Evolutionary conservation across 1,140 invertebrate genomes (phyloP), one percentile per base, ranked within the genome.

Genomic region (Hylyphantes graminicola): DNA sequence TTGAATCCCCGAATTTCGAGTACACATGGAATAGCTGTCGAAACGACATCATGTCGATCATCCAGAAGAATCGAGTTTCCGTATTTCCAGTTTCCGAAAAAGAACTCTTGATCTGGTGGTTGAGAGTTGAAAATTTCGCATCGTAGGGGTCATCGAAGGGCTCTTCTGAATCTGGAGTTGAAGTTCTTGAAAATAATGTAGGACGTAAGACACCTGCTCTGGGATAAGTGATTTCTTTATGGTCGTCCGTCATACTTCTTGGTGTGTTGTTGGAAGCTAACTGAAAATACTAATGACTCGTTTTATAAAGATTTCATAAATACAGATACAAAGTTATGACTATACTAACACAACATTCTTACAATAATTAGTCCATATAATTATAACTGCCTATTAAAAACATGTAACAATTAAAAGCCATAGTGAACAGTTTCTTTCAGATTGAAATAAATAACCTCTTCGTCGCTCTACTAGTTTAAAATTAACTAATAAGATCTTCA

Each of bases 1-100:
- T 96, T 0, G 92, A 91, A 88, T 96, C 95, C 0, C 96, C 96
- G 87, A 96, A 97, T 90, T 96, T 96, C 0, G 94, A 93, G 88
- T 96, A 97, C 1, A 90, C 89, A 73, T 92, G 91, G 88, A 94
- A 94, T 64, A 90, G 88, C 54, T 91, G 90, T 54, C 87, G 86
- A 13, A 91, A 87, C 2, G 88, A 88, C 48, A 87, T 80, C 7
- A 74, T 59, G 51, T 83, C 80, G 17, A 83, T 75, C 80, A 83
- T 83, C 79, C 79, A 81, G 63, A 81, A 81, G 79, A 81, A 81
- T 8, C 72, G 57, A 12, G 80, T 74, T 57, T 83, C 80, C 17
- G 80, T 83, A 65, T 83, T 83, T 11, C 80, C 80, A 10, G 68
- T 74, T 67, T 75, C 80, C 1, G 72, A 48, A 57, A 83, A 83